A percentile compares a stretch with the other conserved stretches of the same genome.
Conservation (phyloP, 2,888 invertebrate genomes). For the Liodrosophila aerea region DNA sequence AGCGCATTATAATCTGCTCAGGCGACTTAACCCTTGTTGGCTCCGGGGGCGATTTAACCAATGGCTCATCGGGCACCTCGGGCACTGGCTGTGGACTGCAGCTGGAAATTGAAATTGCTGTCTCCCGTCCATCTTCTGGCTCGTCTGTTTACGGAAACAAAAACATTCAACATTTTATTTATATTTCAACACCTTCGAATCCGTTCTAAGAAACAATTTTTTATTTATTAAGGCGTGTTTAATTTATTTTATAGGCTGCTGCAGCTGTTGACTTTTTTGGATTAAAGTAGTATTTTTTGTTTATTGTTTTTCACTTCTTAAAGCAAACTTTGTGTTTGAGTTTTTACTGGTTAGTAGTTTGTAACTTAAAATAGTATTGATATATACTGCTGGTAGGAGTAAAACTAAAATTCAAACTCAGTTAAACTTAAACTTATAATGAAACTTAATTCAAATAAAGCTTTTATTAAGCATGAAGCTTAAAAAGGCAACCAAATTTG, state of each 20-base stretch:
- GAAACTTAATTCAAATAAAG: conserved; percentile 56
- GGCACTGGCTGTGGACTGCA: conserved; percentile 80
- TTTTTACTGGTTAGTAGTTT: conserved; percentile 67
- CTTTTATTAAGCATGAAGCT: conserved; percentile 67
- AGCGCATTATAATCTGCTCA: conserved; percentile 95
- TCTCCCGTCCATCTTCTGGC: conserved; percentile 79
- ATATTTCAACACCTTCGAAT: no score
- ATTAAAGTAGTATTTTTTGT: conserved; percentile 12
- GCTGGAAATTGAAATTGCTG: conserved; percentile 80
- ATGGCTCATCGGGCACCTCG: conserved; percentile 84
- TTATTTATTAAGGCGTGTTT: conserved; percentile 43
- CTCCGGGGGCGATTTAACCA: conserved; percentile 96
- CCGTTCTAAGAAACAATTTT: conserved; percentile 28
- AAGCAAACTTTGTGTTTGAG: conserved; percentile 69
- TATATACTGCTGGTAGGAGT: conserved; percentile 17
- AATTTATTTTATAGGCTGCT: conserved; percentile 45
- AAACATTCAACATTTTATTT: conserved; percentile 20
- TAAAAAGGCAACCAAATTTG: conserved; percentile 62
- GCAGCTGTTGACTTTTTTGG: conserved; percentile 43
- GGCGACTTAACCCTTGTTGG: conserved; percentile 96
- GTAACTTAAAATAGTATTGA: conserved; percentile 49
- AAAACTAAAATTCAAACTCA: conserved; percentile 46
- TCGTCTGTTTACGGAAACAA: conserved; percentile 73
- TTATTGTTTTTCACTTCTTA: conserved; percentile 34
- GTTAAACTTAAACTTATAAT: conserved; percentile 46